phyloP scores from a whole-genome alignment of 1,140 invertebrate species.

The Neodiprion lecontei region DNA sequence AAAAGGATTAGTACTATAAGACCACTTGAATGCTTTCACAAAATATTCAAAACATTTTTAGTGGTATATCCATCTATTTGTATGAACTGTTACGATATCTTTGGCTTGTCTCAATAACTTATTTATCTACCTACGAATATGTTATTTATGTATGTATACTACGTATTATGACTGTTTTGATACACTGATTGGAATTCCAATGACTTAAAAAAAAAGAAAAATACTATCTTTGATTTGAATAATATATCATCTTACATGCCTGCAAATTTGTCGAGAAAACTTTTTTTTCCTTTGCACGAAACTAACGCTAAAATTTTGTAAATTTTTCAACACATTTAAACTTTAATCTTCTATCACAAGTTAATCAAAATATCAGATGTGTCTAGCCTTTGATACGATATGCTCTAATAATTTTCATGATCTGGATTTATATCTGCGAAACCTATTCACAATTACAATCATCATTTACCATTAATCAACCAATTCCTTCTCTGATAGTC shows the following conservation, averaged over 20 bases:
- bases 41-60: not conserved
- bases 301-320: not conserved
- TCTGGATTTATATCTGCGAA: not conserved
- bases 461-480: no score
- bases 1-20: no score
- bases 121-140: not conserved
- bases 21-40: not conserved
- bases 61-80: conserved; percentile 2
- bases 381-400: conserved; percentile 5
- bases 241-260: not conserved
- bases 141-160: not conserved
- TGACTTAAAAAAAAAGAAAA: not conserved
- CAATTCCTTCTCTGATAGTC: no score
- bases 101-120: conserved; percentile 5
- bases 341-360: not conserved
- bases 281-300: not conserved
- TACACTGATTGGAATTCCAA: not conserved
- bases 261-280: not conserved
- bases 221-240: not conserved
- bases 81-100: not conserved
- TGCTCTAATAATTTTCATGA: not conserved
- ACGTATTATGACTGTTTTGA: not conserved
- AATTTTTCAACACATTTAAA: conserved; percentile 3
- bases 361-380: not conserved
- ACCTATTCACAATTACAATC: no score